These are phyloP conservation scores for Lepus timidus DNA, from an alignment of 2,113 vertebrate species.

Conservation along the genomic window DNA sequence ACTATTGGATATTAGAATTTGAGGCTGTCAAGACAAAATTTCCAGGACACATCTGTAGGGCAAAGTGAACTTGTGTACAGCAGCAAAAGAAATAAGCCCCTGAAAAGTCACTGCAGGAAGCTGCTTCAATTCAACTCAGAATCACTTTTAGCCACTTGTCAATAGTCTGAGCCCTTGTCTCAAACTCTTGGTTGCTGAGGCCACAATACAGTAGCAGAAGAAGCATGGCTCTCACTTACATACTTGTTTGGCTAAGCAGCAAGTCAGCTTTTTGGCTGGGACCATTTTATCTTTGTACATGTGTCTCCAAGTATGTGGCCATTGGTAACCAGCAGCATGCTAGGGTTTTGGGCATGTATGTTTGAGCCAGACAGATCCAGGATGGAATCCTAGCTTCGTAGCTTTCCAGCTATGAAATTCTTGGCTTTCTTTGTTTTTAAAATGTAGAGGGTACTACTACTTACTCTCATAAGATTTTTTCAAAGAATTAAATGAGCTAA, in stretches of 20 bases:
- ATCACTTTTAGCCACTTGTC: background rate
- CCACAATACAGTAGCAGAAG: background rate
- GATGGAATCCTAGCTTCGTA: background rate
- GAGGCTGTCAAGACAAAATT: conserved; percentile 36
- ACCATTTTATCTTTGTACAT: conserved; percentile 10
- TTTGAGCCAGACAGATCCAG: background rate
- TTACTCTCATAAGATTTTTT: conserved; percentile 5
- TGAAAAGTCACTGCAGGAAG: background rate
- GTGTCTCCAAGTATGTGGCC: conserved; percentile 22
- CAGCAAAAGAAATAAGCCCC: background rate
- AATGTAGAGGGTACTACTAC: background rate
- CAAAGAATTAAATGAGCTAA: conserved; percentile 46
- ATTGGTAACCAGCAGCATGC: conserved; percentile 13
- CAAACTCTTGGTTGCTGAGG: background rate
- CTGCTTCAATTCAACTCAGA: background rate
- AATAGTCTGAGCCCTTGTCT: background rate
- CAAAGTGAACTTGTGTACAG: conserved; percentile 17
- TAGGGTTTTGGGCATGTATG: background rate
- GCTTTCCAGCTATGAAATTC: background rate
- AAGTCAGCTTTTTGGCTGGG: background rate
- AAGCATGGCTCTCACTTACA: conserved; percentile 4
- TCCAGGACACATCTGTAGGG: background rate
- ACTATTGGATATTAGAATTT: conserved; percentile 44
- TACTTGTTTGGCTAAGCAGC: conserved; percentile 25
- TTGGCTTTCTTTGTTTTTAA: conserved; percentile 51